phyloP scores from a whole-genome alignment of 2,113 vertebrate species.

The Entelurus aequoreus region DNA sequence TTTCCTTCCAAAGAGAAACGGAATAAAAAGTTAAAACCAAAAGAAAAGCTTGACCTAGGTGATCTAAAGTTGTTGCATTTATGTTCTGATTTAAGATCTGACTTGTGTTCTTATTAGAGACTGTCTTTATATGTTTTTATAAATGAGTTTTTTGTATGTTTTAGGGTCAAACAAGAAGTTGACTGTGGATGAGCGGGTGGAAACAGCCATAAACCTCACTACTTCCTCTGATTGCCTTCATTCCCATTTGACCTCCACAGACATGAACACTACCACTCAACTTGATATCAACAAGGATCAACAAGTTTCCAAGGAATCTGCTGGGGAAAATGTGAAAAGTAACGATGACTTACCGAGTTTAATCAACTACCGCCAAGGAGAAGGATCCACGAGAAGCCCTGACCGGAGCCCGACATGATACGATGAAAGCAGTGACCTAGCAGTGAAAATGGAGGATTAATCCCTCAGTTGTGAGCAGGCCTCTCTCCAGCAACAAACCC shows the following conservation, averaged over 20 bases:
- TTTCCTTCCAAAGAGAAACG: background rate
- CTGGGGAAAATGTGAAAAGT: no score
- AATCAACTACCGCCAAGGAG: no score
- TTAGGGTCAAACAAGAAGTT: background rate
- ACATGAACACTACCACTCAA: no score
- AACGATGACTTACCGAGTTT: no score
- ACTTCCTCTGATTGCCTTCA: background rate
- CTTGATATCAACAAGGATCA: no score
- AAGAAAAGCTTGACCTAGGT: background rate
- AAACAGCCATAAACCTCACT: background rate
- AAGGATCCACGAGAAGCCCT: no score
- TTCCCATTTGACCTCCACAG: no score
- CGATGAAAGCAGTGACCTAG: background rate
- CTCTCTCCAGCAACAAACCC: no score
- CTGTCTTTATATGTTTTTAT: background rate
- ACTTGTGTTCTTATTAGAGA: background rate
- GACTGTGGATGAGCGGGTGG: background rate
- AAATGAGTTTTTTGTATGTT: slow-evolving; percentile 5
- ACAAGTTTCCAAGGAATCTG: background rate
- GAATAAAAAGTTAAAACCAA: background rate
- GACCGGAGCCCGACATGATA: no score
- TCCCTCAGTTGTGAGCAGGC: no score
- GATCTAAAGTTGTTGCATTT: background rate
- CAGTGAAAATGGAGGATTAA: no score
- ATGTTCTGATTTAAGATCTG: no score